Base-by-base conservation (phyloP, 2,797 vertebrate species). In the Paramormyrops hopkinsi region DNA sequence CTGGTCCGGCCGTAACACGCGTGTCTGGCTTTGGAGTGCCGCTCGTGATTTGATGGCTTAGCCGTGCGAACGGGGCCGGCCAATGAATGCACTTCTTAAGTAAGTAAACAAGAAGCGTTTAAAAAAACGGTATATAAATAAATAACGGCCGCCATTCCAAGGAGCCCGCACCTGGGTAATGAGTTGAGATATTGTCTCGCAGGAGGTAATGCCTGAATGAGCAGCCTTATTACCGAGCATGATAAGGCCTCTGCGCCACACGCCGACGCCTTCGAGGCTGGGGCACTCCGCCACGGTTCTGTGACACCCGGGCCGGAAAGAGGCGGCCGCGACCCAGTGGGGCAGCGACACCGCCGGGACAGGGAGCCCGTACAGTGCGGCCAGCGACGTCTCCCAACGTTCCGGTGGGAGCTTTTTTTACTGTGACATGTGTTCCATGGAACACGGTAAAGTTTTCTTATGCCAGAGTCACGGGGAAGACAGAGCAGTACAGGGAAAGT, bases 151-250 rank as follows among this genome's bases (percentile, higher is more conserved):
- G 2, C n/a, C 50, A 41, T 89, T 84, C 88, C 51, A 59, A 19
- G 82, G 51, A 62, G 76, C 79, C 82, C 29, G 59, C 44, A 89
- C 82, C 76, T 83, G 44, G 76, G 88, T 54, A 89, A 79, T 85
- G 79, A 50, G 53, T 62, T 89, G 88, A 89, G 79, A 89, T 84
- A 89, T 85, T 83, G 69, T 73, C 88, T 88, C 17, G 14, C 37
- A 14, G 88, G 79, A 37, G 37, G 88, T n/a, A 22, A 79, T 54
- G 88, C 76, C 29, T 44, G 37, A 89, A n/a, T 56, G 33, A 41
- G 88, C 88, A 65, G 76, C 19, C 50, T 89, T 76, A 88, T 88
- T 88, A 88, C 51, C 0, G 17, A 14, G 3, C 48, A 50, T 4
- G 88, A 88, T 88, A 76, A 53, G 48, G 48, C 9, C 22, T 41